phyloP scores from a whole-genome alignment of 2,888 invertebrate species.

The Gastrophysa polygoni region DNA sequence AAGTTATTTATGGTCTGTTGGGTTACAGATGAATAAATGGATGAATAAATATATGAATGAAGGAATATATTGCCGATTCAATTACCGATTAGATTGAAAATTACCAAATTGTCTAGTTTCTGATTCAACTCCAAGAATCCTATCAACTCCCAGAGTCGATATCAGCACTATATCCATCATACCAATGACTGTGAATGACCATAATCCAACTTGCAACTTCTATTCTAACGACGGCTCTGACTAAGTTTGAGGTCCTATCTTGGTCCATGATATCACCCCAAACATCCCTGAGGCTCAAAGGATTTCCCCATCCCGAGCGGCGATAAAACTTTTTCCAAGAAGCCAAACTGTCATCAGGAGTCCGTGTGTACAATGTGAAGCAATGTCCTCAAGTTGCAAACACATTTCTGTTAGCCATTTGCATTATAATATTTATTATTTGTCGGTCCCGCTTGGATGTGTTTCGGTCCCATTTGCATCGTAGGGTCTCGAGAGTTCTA shows the following conservation, averaged over 20 bases:
- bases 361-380: slow-evolving; percentile 58
- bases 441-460: slow-evolving; percentile 56
- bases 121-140: no score
- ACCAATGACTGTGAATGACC: background rate
- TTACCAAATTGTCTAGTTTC: no score
- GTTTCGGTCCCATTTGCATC: slow-evolving; percentile 54
- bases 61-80: no score
- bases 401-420: slow-evolving; percentile 49
- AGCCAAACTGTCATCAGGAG: slow-evolving; percentile 57
- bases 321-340: slow-evolving; percentile 59
- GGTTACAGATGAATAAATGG: no score
- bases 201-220: background rate
- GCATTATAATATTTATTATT: slow-evolving; percentile 61
- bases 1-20: no score
- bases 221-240: slow-evolving; percentile 18
- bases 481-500: slow-evolving; percentile 51
- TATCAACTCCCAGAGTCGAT: background rate
- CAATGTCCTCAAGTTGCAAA: slow-evolving; percentile 53
- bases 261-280: slow-evolving; percentile 43
- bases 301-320: slow-evolving; percentile 46
- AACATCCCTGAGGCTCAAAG: slow-evolving; percentile 38
- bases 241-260: slow-evolving; percentile 31
- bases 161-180: background rate
- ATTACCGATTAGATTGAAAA: no score
- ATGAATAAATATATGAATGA: no score